phyloP scores from a whole-genome alignment of 2,113 vertebrate species.

The Talpa occidentalis region DNA sequence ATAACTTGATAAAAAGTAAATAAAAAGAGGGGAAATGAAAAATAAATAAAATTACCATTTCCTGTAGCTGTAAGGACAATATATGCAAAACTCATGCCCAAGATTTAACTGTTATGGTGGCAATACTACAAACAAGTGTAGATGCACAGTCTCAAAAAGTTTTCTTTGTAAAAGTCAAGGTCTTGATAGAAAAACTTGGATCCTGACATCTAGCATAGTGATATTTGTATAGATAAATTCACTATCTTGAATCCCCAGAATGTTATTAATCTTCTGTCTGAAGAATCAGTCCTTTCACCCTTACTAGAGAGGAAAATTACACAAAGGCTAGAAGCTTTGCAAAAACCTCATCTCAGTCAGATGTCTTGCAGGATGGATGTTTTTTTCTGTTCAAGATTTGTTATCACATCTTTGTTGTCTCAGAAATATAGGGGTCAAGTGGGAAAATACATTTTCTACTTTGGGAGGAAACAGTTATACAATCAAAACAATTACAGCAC shows the following conservation, averaged over 20 bases:
- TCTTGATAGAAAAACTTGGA: not conserved
- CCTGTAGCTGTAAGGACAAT: not conserved
- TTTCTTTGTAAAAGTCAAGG: not conserved
- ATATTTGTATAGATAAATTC: not conserved
- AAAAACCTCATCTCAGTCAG: constrained; percentile 35
- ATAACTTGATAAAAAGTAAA: not conserved
- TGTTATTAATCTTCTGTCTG: not conserved
- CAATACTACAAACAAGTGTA: not conserved
- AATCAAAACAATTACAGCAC: constrained; percentile 43
- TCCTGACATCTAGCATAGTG: not conserved
- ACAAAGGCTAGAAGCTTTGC: constrained; percentile 9
- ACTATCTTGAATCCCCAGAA: not conserved
- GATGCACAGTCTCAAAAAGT: not conserved
- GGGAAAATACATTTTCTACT: constrained; percentile 32
- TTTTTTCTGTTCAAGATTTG: constrained; percentile 17
- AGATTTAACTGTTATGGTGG: not conserved
- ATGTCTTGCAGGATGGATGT: not conserved
- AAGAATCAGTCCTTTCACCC: not conserved
- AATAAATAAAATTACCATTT: not conserved
- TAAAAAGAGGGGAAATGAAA: not conserved
- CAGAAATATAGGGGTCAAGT: not conserved
- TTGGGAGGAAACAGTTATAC: constrained; percentile 13
- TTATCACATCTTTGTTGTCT: not conserved
- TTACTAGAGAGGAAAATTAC: not conserved
- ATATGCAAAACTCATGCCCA: not conserved